phyloP scores from a whole-genome alignment of 2,888 invertebrate genomes.

The Cephalotes varians region DNA sequence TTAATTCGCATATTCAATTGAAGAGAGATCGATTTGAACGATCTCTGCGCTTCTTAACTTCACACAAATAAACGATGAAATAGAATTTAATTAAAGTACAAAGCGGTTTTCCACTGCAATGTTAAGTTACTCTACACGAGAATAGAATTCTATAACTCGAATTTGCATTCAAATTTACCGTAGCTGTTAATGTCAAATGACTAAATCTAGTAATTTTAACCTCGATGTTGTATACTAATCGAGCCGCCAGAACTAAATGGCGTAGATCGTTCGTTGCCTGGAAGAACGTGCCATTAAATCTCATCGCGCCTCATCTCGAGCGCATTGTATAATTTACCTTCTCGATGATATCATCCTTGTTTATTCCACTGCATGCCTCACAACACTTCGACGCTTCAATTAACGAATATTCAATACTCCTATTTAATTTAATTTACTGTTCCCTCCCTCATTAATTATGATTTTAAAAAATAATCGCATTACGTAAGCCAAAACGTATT shows the following conservation, averaged over 20 bases:
- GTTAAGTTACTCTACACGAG: constrained; percentile 1
- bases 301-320: constrained; percentile 10
- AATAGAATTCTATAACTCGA: constrained; percentile 11
- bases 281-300: constrained; percentile 38
- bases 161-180: constrained; percentile 21
- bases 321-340: constrained; percentile 26
- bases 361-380: background rate
- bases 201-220: constrained; percentile 27
- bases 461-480: background rate
- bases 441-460: background rate
- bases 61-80: background rate
- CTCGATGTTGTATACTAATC: constrained; percentile 18
- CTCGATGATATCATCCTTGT: constrained; percentile 3
- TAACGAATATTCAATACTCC: background rate
- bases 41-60: constrained; percentile 21
- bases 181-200: background rate
- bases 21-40: background rate
- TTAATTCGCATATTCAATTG: constrained; percentile 32
- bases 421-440: background rate
- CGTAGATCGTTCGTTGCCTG: constrained; percentile 13
- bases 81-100: constrained; percentile 28
- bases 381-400: constrained; percentile 1
- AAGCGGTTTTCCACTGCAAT: background rate
- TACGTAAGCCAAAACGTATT: background rate
- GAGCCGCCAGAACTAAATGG: constrained; percentile 4